Base-by-base conservation (phyloP, 2,797 vertebrate genomes). In the Dromococcyx pavoninus region DNA sequence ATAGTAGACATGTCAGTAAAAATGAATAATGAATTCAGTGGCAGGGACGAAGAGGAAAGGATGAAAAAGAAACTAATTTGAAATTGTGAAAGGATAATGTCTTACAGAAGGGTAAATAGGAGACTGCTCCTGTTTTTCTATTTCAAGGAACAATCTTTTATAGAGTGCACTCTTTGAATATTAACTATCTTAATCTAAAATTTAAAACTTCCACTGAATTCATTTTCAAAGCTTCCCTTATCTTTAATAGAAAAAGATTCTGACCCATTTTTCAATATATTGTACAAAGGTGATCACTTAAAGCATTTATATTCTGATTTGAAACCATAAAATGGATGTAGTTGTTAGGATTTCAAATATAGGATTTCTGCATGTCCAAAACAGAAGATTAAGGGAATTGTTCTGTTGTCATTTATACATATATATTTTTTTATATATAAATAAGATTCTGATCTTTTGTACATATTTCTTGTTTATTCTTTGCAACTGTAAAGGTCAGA, bases 11-110 rank as follows among this genome's bases (percentile, higher is more conserved):
- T 92, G 76, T 77, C 85, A 93, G 79, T 53, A 75, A 94, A 48
- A 93, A 92, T 56, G 67, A 95, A 56, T 89, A 93, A 94, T 76
- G 37, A 93, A 87, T 91, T 93, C 79, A 60, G 32, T 91, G 58
- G 81, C n/a, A 84, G 33, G 32, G 73, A 64, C 86, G 60, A 89
- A 74, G 60, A 75, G 51, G 35, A 88, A 78, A 91, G 56, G 48
- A 73, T 60, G 32, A 72, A 88, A 91, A 90, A 84, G 33, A 77
- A 93, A 39, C 46, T 57, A 13, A 92, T 77, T 64, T 79, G 35
- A 65, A 79, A 39, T 33, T 73, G 53, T 80, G 60, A 75, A 53
- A 83, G 18, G 17, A 51, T 46, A 86, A 84, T 77, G n/a, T 23
- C 37, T 86, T 43, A 32, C 33, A n/a, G 66, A 28, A 78, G 57